phyloP scores from a whole-genome alignment of 1,140 invertebrate genomes.

The Leptinotarsa undecemlineata region DNA sequence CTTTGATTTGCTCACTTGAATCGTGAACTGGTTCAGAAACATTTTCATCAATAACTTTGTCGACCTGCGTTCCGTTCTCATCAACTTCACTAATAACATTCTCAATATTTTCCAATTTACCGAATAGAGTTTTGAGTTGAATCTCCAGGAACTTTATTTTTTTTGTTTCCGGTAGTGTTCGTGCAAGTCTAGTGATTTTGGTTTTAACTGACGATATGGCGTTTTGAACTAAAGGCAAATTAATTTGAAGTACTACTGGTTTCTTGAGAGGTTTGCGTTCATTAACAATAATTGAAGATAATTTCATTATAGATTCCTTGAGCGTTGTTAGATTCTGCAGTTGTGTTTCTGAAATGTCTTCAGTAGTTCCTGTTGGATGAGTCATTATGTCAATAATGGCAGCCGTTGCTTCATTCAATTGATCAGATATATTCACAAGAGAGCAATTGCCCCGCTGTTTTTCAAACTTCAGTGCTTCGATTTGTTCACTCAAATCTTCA shows the following conservation, averaged over 20 bases:
- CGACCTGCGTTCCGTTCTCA: neutral
- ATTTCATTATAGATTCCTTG: constrained; percentile 27
- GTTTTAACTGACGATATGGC: constrained; percentile 24
- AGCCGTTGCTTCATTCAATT: constrained; percentile 4
- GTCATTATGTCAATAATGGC: constrained; percentile 11
- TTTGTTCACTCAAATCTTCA: constrained; percentile 18
- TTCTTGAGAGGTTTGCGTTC: constrained; percentile 11
- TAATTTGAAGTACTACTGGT: constrained; percentile 19
- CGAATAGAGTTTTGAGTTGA: constrained; percentile 1
- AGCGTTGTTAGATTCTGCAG: neutral
- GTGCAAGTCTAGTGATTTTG: constrained; percentile 3
- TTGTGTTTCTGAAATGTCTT: constrained; percentile 21
- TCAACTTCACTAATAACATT: neutral
- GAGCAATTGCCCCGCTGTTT: constrained; percentile 33
- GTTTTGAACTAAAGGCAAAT: constrained; percentile 20
- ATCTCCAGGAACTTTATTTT: neutral
- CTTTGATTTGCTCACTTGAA: neutral
- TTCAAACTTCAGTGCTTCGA: constrained; percentile 28
- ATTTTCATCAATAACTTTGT: neutral
- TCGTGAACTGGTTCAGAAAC: neutral
- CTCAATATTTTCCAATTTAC: neutral
- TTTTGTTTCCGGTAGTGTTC: constrained; percentile 1
- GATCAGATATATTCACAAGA: constrained; percentile 23
- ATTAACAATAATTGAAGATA: constrained; percentile 23
- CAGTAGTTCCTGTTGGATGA: neutral